Evolutionary conservation across 1,140 invertebrate genomes (phyloP).

Genomic region (fruit fly (Drosophila melanogaster)): DNA sequence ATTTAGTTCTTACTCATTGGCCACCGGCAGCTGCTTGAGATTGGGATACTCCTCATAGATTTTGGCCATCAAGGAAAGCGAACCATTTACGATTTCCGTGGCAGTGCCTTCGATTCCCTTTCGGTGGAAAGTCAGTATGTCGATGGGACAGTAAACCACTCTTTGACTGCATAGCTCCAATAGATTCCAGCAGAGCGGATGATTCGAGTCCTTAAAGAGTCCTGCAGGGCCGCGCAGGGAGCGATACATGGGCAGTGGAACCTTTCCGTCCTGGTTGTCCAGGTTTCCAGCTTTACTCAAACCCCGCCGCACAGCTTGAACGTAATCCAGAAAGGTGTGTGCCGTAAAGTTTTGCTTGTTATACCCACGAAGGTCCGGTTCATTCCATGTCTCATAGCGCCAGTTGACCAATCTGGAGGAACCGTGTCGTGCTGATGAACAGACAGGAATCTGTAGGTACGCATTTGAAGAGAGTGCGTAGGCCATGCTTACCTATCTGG

Average conservation of each 20-base stretch:
- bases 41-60: slow-evolving; percentile 81
- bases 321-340: slow-evolving; percentile 77
- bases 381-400: slow-evolving; percentile 86
- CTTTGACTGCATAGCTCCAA: slow-evolving; percentile 82
- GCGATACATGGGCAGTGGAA: slow-evolving; percentile 50
- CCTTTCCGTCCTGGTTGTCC: slow-evolving; percentile 45
- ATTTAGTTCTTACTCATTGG: slow-evolving; percentile 82
- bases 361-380: slow-evolving; percentile 85
- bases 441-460: not conserved
- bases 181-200: slow-evolving; percentile 85
- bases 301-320: slow-evolving; percentile 68
- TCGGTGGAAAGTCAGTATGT: slow-evolving; percentile 85
- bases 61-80: slow-evolving; percentile 73
- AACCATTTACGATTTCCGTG: slow-evolving; percentile 75
- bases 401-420: slow-evolving; percentile 80
- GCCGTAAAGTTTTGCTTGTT: slow-evolving; percentile 85
- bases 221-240: slow-evolving; percentile 85
- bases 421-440: slow-evolving; percentile 81
- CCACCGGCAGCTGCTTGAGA: slow-evolving; percentile 77
- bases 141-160: slow-evolving; percentile 79
- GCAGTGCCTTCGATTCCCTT: slow-evolving; percentile 84
- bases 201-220: slow-evolving; percentile 83
- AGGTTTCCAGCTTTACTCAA: slow-evolving; percentile 59
- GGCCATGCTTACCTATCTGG: slow-evolving; percentile 73
- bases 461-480: no score